Evolutionary conservation across 2,113 vertebrate species (phyloP).

Genomic region (Numenius arquata): DNA sequence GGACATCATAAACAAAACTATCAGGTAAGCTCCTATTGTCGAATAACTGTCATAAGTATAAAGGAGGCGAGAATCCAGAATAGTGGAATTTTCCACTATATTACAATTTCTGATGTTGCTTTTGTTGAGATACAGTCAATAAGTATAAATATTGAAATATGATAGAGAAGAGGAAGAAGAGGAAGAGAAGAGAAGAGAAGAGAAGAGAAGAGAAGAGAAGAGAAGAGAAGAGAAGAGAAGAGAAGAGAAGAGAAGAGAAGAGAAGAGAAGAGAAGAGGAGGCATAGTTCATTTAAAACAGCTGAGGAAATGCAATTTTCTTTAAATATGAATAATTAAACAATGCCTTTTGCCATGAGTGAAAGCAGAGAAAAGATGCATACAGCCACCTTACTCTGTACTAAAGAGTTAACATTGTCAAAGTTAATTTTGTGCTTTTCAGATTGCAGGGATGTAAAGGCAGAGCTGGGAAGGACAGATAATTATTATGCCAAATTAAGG

Average conservation of each 20-base stretch:
- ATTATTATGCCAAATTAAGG: constrained; percentile 61
- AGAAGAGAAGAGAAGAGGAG: neutral
- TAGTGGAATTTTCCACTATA: neutral
- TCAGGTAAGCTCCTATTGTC: neutral
- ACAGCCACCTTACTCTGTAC: neutral
- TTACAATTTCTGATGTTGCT: neutral
- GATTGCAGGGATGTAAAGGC: neutral
- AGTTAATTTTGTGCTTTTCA: constrained; percentile 11
- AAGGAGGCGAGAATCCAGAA: neutral
- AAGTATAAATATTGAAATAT: neutral
- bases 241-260: neutral
- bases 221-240: neutral
- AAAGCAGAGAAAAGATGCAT: neutral
- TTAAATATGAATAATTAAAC: neutral
- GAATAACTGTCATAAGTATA: neutral
- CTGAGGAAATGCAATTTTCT: neutral
- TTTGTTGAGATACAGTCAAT: neutral
- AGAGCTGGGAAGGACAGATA: constrained; percentile 16
- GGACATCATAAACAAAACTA: neutral
- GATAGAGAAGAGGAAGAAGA: neutral
- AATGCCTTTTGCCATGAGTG: neutral
- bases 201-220: neutral
- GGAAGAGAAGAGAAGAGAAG: no score
- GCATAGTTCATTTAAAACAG: neutral
- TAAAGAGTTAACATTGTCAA: constrained; percentile 30